Conservation (phyloP, 2,113 vertebrate genomes). For the Urocolius indicus region DNA sequence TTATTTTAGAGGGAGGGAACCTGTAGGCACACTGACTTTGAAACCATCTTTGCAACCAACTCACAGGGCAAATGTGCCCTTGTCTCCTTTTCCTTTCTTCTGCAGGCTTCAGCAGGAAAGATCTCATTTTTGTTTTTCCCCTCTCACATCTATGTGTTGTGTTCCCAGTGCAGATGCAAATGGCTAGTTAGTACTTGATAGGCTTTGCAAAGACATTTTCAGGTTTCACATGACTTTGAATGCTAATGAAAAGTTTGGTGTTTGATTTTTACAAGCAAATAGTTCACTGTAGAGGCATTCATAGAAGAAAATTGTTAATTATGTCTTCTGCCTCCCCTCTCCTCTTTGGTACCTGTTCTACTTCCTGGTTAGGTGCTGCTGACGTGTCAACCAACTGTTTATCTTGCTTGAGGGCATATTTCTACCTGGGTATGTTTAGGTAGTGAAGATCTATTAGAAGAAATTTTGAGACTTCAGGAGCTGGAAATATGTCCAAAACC, state of each 20-base stretch:
- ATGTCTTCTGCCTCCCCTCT: background rate
- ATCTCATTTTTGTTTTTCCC: background rate
- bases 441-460: background rate
- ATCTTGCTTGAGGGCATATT: background rate
- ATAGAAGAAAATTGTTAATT: constrained; percentile 27
- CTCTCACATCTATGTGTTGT: background rate
- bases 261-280: background rate
- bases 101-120: background rate
- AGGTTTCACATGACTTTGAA: background rate
- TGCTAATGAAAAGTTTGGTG: constrained; percentile 11
- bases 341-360: background rate
- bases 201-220: background rate
- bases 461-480: background rate
- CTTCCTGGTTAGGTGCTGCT: background rate
- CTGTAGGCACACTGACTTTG: background rate
- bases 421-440: background rate
- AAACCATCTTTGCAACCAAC: background rate
- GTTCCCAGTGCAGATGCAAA: background rate
- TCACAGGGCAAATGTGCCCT: background rate
- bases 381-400: background rate
- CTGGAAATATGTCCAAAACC: background rate
- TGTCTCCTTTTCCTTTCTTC: background rate
- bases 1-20: background rate
- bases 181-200: background rate
- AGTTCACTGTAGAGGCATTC: background rate